Conservation (phyloP, 2,888 invertebrate genomes). For the Scrobipalpa atriplicella region DNA sequence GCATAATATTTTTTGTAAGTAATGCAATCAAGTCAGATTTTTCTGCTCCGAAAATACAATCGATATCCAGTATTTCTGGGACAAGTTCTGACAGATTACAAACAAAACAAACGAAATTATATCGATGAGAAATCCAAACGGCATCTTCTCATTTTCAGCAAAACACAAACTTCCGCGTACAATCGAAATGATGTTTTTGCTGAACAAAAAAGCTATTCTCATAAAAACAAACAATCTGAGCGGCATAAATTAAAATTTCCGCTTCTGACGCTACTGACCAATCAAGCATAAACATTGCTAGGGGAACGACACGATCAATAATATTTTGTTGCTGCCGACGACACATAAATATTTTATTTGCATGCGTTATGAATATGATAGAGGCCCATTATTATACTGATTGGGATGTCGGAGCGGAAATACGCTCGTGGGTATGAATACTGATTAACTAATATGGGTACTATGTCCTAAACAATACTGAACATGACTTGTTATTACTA, state of each 20-base stretch:
- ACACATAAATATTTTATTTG: constrained; percentile 31
- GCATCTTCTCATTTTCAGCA: constrained; percentile 31
- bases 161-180: constrained; percentile 67
- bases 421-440: not conserved
- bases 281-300: constrained; percentile 74
- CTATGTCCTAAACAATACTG: not conserved
- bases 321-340: constrained; percentile 48
- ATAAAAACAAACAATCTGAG: constrained; percentile 78
- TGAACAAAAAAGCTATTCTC: constrained; percentile 63
- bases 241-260: constrained; percentile 82
- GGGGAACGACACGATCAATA: constrained; percentile 59
- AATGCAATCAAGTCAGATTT: no score
- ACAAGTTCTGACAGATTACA: not conserved
- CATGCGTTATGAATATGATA: constrained; percentile 31
- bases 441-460: not conserved
- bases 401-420: constrained; percentile 26
- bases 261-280: constrained; percentile 68
- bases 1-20: no score
- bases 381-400: constrained; percentile 28
- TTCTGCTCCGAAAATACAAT: not conserved
- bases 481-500: not conserved
- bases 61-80: not conserved
- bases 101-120: not conserved
- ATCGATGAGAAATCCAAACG: constrained; percentile 39
- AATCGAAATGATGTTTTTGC: constrained; percentile 61